These are phyloP conservation scores for Amphipyra tragopoginis DNA, from an alignment of 2,888 invertebrate species.

Conservation along the genomic window DNA sequence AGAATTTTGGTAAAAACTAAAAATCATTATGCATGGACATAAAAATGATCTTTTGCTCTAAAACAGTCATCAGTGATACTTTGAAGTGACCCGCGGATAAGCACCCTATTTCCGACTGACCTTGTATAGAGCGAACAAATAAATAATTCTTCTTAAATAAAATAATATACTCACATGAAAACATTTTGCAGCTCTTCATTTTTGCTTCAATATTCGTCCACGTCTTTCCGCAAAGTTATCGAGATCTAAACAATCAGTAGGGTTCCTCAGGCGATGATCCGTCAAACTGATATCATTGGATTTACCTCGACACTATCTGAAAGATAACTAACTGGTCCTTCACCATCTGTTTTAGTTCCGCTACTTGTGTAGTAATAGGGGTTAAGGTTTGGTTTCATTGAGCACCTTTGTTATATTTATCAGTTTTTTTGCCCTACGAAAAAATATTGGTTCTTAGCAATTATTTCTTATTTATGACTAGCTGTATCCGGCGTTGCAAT, in stretches of 20 bases:
- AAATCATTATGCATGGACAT: too few species aligned
- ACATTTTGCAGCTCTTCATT: slow-evolving; percentile 53
- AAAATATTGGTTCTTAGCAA: too few species aligned
- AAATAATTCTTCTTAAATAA: background rate
- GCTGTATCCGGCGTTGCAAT: too few species aligned
- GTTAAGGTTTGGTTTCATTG: slow-evolving; percentile 38
- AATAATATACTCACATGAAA: slow-evolving; percentile 43
- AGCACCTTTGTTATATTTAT: background rate
- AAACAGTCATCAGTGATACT: too few species aligned
- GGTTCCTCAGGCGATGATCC: slow-evolving; percentile 44
- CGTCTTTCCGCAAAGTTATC: slow-evolving; percentile 31
- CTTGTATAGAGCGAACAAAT: too few species aligned
- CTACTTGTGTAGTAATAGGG: slow-evolving; percentile 19
- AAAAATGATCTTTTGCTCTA: too few species aligned
- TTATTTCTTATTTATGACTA: too few species aligned
- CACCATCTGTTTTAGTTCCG: slow-evolving; percentile 37
- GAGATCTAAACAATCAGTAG: slow-evolving; percentile 20
- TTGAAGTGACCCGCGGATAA: too few species aligned
- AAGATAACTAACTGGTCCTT: slow-evolving; percentile 57
- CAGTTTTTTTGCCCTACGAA: too few species aligned
- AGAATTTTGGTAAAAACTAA: too few species aligned
- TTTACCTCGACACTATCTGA: slow-evolving; percentile 54
- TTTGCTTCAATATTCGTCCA: slow-evolving; percentile 36
- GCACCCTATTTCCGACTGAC: too few species aligned
- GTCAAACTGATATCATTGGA: slow-evolving; percentile 45